These are phyloP conservation scores for Dasypolia templi DNA, from an alignment of 2,888 invertebrate genomes.

Conservation along the genomic window DNA sequence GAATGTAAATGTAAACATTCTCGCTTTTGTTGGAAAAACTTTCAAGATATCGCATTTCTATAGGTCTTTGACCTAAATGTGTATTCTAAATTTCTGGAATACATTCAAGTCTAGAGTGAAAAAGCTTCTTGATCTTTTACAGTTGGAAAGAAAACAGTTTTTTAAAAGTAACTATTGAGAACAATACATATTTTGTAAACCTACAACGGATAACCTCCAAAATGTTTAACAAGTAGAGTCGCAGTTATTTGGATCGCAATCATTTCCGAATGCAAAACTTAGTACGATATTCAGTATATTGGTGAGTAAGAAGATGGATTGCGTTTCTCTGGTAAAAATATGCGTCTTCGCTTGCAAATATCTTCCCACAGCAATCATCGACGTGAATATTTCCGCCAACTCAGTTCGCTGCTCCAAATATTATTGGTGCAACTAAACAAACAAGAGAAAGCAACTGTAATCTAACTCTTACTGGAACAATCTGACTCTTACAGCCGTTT, in stretches of 20 bases:
- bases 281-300: not conserved
- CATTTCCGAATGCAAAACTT: not conserved
- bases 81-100: constrained; percentile 38
- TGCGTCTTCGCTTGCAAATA: constrained; percentile 20
- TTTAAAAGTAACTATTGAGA: not conserved
- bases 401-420: constrained; percentile 64
- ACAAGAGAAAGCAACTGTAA: constrained; percentile 59
- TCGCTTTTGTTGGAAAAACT: constrained; percentile 25
- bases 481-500: constrained; percentile 32
- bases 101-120: constrained; percentile 9
- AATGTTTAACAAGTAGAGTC: not conserved
- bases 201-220: not conserved
- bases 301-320: constrained; percentile 11
- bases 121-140: constrained; percentile 1
- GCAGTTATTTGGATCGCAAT: not conserved
- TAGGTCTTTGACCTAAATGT: constrained; percentile 54
- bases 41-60: constrained; percentile 15
- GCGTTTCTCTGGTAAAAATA: constrained; percentile 19
- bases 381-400: constrained; percentile 60
- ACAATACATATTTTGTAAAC: not conserved
- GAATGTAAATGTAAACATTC: constrained; percentile 28
- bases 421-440: constrained; percentile 58
- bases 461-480: constrained; percentile 39
- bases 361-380: constrained; percentile 54
- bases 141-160: not conserved